Evolutionary conservation across 1,140 invertebrate genomes (phyloP).

Genomic region (Drosophila pandora): DNA sequence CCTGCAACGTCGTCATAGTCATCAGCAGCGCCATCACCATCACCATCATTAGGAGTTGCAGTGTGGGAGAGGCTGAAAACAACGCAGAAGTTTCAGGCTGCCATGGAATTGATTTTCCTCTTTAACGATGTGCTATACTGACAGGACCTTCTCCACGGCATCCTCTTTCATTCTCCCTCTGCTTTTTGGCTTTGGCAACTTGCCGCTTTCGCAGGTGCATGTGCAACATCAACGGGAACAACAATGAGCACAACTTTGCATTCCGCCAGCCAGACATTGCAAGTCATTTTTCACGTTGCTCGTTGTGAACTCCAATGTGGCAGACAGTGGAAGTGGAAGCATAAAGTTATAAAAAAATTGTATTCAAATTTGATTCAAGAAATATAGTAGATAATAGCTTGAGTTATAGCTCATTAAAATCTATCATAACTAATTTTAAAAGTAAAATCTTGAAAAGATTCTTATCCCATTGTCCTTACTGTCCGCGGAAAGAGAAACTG

Average conservation of each 20-base stretch:
- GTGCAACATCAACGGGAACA: slow-evolving; percentile 53
- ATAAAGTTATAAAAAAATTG: slow-evolving; percentile 8
- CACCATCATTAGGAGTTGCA: slow-evolving; percentile 30
- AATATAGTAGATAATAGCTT: not conserved
- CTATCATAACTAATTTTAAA: not conserved
- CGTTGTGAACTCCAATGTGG: slow-evolving; percentile 10
- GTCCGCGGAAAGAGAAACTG: not conserved
- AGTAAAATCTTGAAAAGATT: not conserved
- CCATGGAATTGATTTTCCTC: slow-evolving; percentile 54
- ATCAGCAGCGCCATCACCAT: slow-evolving; percentile 40
- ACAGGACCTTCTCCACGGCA: not conserved
- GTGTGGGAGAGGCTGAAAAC: slow-evolving; percentile 20
- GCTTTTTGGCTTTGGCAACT: slow-evolving; percentile 28
- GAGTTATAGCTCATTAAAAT: too few relatives aligned
- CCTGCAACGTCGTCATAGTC: slow-evolving; percentile 18
- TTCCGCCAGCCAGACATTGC: slow-evolving; percentile 41
- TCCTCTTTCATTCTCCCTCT: not conserved
- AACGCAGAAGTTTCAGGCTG: slow-evolving; percentile 32
- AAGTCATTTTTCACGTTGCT: slow-evolving; percentile 43
- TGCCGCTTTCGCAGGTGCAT: slow-evolving; percentile 38
- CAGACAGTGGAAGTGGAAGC: slow-evolving; percentile 5
- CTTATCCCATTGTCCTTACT: not conserved
- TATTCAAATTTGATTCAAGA: slow-evolving; percentile 11
- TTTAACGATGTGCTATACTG: slow-evolving; percentile 38
- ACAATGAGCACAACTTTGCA: slow-evolving; percentile 47